Base-by-base conservation (phyloP, 2,113 vertebrate species). In the Cyanoliseus patagonus region DNA sequence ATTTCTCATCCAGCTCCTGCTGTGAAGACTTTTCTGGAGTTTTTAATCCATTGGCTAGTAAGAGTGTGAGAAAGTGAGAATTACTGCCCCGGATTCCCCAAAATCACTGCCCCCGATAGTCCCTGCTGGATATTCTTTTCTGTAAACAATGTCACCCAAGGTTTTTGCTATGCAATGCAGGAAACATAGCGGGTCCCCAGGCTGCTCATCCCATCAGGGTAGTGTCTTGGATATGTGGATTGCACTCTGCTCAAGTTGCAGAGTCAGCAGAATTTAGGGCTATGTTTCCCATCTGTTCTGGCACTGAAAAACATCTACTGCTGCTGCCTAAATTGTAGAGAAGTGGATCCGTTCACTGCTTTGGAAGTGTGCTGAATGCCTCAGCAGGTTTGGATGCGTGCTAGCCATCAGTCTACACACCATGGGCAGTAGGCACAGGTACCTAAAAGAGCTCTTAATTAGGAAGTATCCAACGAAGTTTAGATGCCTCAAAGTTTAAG, bases 31-130 rank as follows among this genome's bases (percentile, higher is more conserved):
- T 67, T 35, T 70, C 57, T 30, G 25, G 57, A 7, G 1, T 41
- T 85, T 78, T 75, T 31, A 82, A 28, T 49, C 6, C 16, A 7
- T 17, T 55, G 53, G 18, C 4, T 77, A 80, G 27, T 39, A 64
- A 73, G 4, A 69, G 3, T 14, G 7, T 86, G 49, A 64, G 42
- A 76, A 92, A 85, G 14, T 64, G 47, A 80, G 20, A 84, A 28
- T 80, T 76, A 23, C 7, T 66, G 51, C 3, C 13, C 52, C 73
- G 28, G 47, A 51, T 64, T 83, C 35, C 41, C 3, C 3, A 53
- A 64, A 73, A 3, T 0, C 3, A 37, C 28, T 5, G 30, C 7
- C 1, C 6, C 1, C 11, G 1, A 11, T 24, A 37, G 5, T 61
- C 13, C 5, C 52, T 52, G 8, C 9, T 83, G 35, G 5, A 44